Evolutionary conservation across 2,888 invertebrate species (phyloP).

Genomic region (Agapetus fuscipes): DNA sequence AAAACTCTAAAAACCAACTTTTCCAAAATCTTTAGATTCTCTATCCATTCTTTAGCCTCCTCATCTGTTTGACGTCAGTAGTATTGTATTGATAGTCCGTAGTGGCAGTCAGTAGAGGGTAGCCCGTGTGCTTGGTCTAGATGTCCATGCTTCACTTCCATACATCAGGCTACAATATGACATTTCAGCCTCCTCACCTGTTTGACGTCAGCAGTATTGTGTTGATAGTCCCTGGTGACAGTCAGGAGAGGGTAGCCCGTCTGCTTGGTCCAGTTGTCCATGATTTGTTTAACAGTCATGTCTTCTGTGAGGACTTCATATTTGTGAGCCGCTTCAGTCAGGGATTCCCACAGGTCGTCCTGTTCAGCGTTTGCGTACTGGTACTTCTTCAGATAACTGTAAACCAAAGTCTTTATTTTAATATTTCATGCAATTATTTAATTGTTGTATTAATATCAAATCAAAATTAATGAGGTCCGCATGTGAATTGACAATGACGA

Average conservation of each 20-base stretch:
- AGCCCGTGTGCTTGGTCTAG: slow-evolving; percentile 14
- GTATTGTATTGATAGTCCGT: slow-evolving; percentile 9
- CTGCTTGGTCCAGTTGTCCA: slow-evolving; percentile 17
- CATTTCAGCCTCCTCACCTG: too few relatives aligned
- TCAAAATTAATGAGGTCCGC: too few relatives aligned
- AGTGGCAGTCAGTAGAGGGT: slow-evolving; percentile 8
- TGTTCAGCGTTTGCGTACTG: slow-evolving; percentile 14
- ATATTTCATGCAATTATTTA: background rate
- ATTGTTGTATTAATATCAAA: background rate
- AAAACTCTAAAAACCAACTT: too few relatives aligned
- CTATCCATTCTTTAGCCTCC: background rate
- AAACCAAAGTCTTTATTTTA: background rate
- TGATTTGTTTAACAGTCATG: slow-evolving; percentile 11
- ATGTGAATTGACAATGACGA: too few relatives aligned
- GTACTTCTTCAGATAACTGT: slow-evolving; percentile 14
- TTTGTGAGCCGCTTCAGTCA: slow-evolving; percentile 13
- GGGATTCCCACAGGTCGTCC: slow-evolving; percentile 12
- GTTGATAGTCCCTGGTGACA: slow-evolving; percentile 8
- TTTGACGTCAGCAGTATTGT: slow-evolving; percentile 5
- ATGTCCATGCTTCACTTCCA: slow-evolving; percentile 13
- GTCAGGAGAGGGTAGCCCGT: slow-evolving; percentile 11
- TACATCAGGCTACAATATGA: background rate
- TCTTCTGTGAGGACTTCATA: slow-evolving; percentile 1
- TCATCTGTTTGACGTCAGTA: slow-evolving; percentile 10
- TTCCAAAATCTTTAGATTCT: too few relatives aligned